Evolutionary conservation across 2,113 vertebrate species (phyloP).

Genomic region (Paratilapia polleni): DNA sequence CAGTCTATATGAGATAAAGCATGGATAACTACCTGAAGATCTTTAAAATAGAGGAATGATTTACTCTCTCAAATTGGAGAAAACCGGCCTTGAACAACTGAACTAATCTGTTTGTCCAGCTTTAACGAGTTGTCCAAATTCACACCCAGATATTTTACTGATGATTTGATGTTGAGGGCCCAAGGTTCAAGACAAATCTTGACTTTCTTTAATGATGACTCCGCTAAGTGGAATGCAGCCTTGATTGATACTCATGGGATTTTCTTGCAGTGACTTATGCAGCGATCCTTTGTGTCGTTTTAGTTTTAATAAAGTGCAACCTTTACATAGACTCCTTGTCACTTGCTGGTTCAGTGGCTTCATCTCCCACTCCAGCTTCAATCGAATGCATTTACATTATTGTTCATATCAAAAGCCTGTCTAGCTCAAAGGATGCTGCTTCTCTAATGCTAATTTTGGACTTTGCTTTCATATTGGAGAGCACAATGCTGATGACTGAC

Average conservation of each 20-base stretch:
- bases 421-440: neutral
- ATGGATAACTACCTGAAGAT: neutral
- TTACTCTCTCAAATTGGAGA: too few species aligned
- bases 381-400: neutral
- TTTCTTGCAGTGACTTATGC: neutral
- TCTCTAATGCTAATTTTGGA: neutral
- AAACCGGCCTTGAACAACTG: neutral
- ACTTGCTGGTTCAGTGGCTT: neutral
- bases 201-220: neutral
- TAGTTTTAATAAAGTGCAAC: neutral
- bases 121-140: too few species aligned
- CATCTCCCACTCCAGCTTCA: neutral
- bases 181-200: neutral
- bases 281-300: neutral
- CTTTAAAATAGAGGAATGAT: too few species aligned
- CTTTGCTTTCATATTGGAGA: neutral
- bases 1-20: neutral
- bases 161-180: neutral
- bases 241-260: neutral
- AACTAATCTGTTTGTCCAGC: too few species aligned
- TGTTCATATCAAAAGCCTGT: neutral
- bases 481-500: neutral
- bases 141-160: neutral
- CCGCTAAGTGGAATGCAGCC: neutral
- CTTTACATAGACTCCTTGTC: neutral